Percentiles rank a stretch among this genome's conserved stretches.
phyloP scores from a whole-genome alignment of 1,140 invertebrate species.

The Latrodectus geometricus region DNA sequence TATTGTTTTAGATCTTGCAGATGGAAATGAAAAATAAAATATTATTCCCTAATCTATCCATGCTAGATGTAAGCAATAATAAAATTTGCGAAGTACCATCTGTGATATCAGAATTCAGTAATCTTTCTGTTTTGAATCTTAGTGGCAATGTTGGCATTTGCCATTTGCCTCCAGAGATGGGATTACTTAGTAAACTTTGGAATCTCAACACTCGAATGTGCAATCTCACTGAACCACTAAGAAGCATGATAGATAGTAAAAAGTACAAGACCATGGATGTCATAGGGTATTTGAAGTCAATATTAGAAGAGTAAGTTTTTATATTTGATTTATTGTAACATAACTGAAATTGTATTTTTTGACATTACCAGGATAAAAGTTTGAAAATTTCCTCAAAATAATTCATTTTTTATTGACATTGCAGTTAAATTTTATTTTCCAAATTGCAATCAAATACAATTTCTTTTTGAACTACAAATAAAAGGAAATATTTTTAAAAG shows the following conservation, averaged over 20 bases:
- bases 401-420: no score
- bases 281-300: conserved; percentile 89
- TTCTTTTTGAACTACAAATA: no score
- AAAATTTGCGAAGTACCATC: conserved; percentile 82
- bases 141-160: conserved; percentile 88
- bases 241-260: conserved; percentile 91
- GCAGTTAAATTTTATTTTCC: no score
- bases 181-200: conserved; percentile 91
- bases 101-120: conserved; percentile 85
- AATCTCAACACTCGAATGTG: conserved; percentile 94
- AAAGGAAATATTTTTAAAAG: no score
- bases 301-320: conserved; percentile 73
- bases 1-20: conserved; percentile 55
- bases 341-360: no score
- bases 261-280: conserved; percentile 97
- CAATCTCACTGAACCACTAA: conserved; percentile 86
- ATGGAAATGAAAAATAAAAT: conserved; percentile 71
- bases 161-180: conserved; percentile 94
- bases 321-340: no score
- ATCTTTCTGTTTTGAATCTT: conserved; percentile 94
- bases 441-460: no score
- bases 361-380: no score
- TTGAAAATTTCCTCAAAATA: no score
- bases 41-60: conserved; percentile 93
- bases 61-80: conserved; percentile 95